Percentiles rank a stretch among this genome's conserved stretches.
Conservation (phyloP, 2,113 vertebrate genomes). For the Malaclemys terrapin region DNA sequence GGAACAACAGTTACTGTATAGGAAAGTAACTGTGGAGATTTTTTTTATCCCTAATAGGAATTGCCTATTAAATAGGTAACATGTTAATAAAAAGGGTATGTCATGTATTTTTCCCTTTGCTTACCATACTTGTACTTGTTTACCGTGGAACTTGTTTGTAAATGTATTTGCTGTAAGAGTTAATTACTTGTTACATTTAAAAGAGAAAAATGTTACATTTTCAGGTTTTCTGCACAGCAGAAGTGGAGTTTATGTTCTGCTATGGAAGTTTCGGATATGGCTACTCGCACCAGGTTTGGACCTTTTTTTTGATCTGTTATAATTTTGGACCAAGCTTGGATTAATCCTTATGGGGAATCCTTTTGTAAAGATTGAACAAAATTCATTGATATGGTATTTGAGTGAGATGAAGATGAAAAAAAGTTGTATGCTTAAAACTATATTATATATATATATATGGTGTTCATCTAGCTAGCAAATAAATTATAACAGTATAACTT, state of each 20-base stretch:
- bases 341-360: neutral
- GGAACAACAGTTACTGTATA: neutral
- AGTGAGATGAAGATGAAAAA: neutral
- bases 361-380: neutral
- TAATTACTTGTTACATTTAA: neutral
- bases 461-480: neutral
- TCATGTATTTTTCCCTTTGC: neutral
- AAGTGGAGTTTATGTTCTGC: conserved; percentile 70
- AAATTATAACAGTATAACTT: neutral
- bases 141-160: neutral
- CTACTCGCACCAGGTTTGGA: conserved; percentile 76
- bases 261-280: conserved; percentile 76
- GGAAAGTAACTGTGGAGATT: neutral
- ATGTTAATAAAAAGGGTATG: neutral
- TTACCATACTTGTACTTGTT: neutral
- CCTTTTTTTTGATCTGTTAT: neutral
- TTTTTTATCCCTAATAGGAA: neutral
- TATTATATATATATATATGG: neutral
- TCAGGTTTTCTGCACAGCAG: conserved; percentile 65
- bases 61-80: neutral
- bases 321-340: neutral
- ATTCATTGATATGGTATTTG: neutral
- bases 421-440: neutral
- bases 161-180: neutral
- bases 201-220: neutral